These are phyloP conservation scores for Zootermopsis nevadensis DNA, from an alignment of 2,888 invertebrate species.

Conservation along the genomic window DNA sequence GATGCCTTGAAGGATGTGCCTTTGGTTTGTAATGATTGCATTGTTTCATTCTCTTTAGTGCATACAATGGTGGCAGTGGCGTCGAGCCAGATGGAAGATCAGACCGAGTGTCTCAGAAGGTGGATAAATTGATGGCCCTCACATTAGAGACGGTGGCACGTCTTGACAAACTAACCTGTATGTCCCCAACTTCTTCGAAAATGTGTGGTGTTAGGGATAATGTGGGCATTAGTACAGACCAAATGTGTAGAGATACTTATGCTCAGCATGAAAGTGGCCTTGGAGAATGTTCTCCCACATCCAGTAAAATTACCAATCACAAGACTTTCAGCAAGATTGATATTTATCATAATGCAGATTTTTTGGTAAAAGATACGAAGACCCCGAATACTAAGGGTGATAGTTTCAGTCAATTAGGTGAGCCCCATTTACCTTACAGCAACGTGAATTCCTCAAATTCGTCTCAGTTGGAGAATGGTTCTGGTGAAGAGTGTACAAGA, in stretches of 20 bases:
- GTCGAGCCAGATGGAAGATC: constrained; percentile 53
- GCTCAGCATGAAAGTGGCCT: constrained; percentile 19
- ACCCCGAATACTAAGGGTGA: background rate
- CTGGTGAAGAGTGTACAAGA: constrained; percentile 28
- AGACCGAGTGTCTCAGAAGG: constrained; percentile 65
- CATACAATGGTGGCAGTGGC: constrained; percentile 50
- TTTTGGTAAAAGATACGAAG: background rate
- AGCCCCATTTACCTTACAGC: background rate
- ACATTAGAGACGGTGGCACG: constrained; percentile 76
- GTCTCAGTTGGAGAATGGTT: constrained; percentile 23
- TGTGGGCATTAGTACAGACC: background rate
- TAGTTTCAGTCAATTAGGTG: background rate
- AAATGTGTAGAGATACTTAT: no score
- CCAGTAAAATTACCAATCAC: background rate
- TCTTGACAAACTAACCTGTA: constrained; percentile 72
- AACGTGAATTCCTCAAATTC: background rate
- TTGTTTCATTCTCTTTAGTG: background rate
- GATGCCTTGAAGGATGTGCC: no score
- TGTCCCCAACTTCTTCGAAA: background rate
- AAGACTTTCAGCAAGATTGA: constrained; percentile 15
- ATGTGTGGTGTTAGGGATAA: background rate
- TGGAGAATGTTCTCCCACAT: constrained; percentile 3
- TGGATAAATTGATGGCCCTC: constrained; percentile 74
- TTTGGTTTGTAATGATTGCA: background rate
- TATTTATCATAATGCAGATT: background rate